Evolutionary conservation across 37 sponge, comb jelly and placozoan genomes (phyloP).

Genomic region (Beroe forskalii): DNA sequence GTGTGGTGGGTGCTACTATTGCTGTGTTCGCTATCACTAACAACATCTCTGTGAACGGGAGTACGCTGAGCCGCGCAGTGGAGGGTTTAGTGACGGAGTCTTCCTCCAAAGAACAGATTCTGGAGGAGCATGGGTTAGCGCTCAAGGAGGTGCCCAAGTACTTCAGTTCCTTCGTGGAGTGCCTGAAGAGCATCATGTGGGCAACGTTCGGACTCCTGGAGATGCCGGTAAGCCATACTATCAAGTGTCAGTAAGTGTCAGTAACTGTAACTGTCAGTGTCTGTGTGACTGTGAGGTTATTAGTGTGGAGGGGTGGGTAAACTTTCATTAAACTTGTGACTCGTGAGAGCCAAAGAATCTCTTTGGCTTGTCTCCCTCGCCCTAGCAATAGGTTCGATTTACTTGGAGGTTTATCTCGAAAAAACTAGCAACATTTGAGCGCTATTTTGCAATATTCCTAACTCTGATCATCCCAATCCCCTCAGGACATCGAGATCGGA

Average conservation of each 20-base stretch:
- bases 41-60: background rate
- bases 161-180: background rate
- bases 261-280: too few species aligned
- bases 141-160: background rate
- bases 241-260: too few species aligned
- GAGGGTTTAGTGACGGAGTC: background rate
- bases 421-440: too few species aligned
- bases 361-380: too few species aligned
- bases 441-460: too few species aligned
- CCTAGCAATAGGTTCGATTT: too few species aligned
- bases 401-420: too few species aligned
- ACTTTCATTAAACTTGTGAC: too few species aligned
- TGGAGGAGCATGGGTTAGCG: background rate
- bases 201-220: constrained; percentile 39
- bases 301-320: too few species aligned
- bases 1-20: constrained; percentile 10
- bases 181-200: constrained; percentile 42
- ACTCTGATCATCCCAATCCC: too few species aligned
- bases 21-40: background rate
- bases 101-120: background rate
- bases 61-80: background rate
- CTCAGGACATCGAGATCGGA: constrained; percentile 19
- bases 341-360: too few species aligned
- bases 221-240: constrained; percentile 7
- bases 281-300: too few species aligned